A percentile compares a stretch with the other conserved stretches of the same genome.
These are phyloP conservation scores for Pyrochroa serraticornis DNA, from an alignment of 2,888 invertebrate species.

Conservation along the genomic window DNA sequence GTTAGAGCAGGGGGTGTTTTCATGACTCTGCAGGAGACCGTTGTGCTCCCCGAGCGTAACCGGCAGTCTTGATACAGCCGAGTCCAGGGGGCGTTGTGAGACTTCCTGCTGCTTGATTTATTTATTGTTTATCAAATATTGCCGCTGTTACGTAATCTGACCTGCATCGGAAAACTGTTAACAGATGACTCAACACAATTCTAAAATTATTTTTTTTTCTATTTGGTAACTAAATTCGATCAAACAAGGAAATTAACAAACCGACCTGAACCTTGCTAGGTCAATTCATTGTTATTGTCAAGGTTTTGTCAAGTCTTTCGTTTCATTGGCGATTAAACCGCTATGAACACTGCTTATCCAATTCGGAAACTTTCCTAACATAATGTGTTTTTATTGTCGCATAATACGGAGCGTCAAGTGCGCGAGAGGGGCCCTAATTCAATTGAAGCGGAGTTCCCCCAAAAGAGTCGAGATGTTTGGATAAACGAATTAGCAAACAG, in stretches of 20 bases:
- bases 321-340: constrained; percentile 11
- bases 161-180: no score
- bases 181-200: no score
- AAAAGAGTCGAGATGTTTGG: constrained; percentile 44
- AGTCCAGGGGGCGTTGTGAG: constrained; percentile 36
- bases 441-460: constrained; percentile 44
- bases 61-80: constrained; percentile 30
- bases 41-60: constrained; percentile 29
- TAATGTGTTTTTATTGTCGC: constrained; percentile 44
- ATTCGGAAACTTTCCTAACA: constrained; percentile 2
- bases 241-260: no score
- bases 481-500: constrained; percentile 51
- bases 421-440: constrained; percentile 40
- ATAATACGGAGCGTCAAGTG: constrained; percentile 37
- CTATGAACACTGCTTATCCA: constrained; percentile 14
- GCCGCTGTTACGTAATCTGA: no score
- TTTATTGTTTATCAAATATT: constrained; percentile 39
- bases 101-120: constrained; percentile 46
- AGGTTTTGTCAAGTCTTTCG: constrained; percentile 10
- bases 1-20: constrained; percentile 30
- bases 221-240: no score
- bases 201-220: no score
- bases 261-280: constrained; percentile 8
- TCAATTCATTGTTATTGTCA: constrained; percentile 26
- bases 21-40: constrained; percentile 21